Conservation (phyloP, 1,140 invertebrate genomes). For the Scaptodrosophila lebanonensis region DNA sequence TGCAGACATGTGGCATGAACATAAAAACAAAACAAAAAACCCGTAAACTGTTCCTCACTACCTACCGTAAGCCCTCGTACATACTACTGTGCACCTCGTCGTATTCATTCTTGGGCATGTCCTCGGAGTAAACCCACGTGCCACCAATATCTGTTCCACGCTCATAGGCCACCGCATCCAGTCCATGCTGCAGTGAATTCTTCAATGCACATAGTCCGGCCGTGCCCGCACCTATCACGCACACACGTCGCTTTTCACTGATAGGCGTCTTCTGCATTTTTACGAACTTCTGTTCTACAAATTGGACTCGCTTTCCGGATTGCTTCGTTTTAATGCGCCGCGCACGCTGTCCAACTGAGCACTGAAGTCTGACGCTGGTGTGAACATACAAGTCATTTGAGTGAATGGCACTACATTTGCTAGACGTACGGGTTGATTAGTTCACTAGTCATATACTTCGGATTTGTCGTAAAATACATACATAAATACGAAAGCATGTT, state of each 20-base stretch:
- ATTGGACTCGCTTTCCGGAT: too few species aligned
- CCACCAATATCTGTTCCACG: conserved; percentile 87
- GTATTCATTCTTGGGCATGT: conserved; percentile 83
- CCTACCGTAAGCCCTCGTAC: conserved; percentile 81
- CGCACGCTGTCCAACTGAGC: too few species aligned
- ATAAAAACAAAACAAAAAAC: not conserved
- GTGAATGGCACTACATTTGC: too few species aligned
- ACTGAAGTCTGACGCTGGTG: too few species aligned
- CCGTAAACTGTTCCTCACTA: not conserved
- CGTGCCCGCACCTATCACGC: conserved; percentile 87
- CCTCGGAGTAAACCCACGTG: conserved; percentile 90
- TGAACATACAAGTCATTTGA: too few species aligned
- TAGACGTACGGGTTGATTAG: too few species aligned
- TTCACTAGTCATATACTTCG: too few species aligned
- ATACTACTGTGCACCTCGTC: conserved; percentile 92
- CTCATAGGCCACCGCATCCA: conserved; percentile 84
- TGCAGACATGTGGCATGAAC: conserved; percentile 76
- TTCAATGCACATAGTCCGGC: conserved; percentile 85
- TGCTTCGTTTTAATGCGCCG: too few species aligned
- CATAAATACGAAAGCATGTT: too few species aligned
- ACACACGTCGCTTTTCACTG: conserved; percentile 54
- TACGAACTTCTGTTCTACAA: too few species aligned
- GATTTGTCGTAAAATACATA: too few species aligned
- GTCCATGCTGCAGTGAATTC: conserved; percentile 81
- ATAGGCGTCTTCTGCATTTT: conserved; percentile 41